Percentiles rank a stretch among this genome's conserved stretches.
These are phyloP conservation scores for Rotaria sp. DNA, from an alignment of 2,888 invertebrate genomes.

Conservation along the genomic window DNA sequence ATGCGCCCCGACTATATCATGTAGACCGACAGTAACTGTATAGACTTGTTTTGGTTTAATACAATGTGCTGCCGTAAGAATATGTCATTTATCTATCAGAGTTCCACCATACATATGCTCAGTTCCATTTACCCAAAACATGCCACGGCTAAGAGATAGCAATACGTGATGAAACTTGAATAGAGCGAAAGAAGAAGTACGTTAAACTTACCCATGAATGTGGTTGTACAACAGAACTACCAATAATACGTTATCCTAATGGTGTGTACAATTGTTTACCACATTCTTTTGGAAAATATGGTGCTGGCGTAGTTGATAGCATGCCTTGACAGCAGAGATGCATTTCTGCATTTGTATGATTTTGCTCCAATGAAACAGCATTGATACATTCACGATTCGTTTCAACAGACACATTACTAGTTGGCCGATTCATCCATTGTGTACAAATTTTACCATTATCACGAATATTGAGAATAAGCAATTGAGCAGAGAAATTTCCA, in stretches of 20 bases:
- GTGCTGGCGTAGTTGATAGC: not conserved
- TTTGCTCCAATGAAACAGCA: not conserved
- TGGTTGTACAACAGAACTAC: not conserved
- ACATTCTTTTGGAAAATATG: not conserved
- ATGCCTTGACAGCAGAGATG: not conserved
- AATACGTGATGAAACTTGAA: not conserved
- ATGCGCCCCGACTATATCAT: not conserved
- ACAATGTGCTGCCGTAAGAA: not conserved
- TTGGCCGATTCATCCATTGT: not conserved
- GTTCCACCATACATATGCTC: not conserved
- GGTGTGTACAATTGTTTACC: not conserved
- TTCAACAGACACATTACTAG: not conserved
- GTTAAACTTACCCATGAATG: not conserved
- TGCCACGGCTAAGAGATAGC: not conserved
- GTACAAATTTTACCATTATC: not conserved
- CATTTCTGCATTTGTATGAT: not conserved
- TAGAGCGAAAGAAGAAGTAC: too few relatives aligned
- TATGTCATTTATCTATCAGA: not conserved
- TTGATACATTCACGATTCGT: not conserved
- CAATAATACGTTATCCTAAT: not conserved
- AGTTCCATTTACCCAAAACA: not conserved
- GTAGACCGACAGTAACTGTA: not conserved
- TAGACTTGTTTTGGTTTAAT: not conserved
- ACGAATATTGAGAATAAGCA: not conserved
- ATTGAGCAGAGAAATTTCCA: too few relatives aligned